Evolutionary conservation across 2,797 vertebrate species (phyloP).

Genomic region (Aselliscus stoliczkanus): DNA sequence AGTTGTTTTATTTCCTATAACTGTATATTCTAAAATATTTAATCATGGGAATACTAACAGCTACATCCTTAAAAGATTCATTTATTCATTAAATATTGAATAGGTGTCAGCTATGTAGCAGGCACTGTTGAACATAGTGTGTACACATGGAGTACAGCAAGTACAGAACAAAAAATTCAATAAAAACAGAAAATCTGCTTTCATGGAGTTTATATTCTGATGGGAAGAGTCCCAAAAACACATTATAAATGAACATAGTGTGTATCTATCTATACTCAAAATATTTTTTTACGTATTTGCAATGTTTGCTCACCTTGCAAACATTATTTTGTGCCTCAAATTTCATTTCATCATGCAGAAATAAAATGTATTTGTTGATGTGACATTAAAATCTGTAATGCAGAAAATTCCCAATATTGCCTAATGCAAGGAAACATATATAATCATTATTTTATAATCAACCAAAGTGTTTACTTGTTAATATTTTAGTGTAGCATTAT

Average conservation of each 20-base stretch:
- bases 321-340: not conserved
- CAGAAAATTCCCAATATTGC: not conserved
- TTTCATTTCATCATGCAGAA: not conserved
- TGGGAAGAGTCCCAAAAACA: not conserved
- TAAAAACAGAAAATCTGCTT: not conserved
- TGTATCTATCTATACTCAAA: not conserved
- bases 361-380: not conserved
- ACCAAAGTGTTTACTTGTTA: not conserved
- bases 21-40: not conserved
- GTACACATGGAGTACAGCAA: not conserved
- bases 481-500: not conserved
- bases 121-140: not conserved
- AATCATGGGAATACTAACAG: not conserved
- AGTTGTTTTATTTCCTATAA: not conserved
- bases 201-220: not conserved
- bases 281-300: not conserved
- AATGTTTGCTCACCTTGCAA: not conserved
- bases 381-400: not conserved
- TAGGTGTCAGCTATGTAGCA: not conserved
- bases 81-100: not conserved
- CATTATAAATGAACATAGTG: not conserved
- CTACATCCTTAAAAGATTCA: not conserved
- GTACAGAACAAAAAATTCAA: not conserved
- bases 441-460: not conserved
- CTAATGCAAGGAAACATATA: not conserved